Percentiles rank a stretch among this genome's conserved stretches.
phyloP scores from a whole-genome alignment of 2,888 invertebrate genomes.

The Cantharis lateralis region DNA sequence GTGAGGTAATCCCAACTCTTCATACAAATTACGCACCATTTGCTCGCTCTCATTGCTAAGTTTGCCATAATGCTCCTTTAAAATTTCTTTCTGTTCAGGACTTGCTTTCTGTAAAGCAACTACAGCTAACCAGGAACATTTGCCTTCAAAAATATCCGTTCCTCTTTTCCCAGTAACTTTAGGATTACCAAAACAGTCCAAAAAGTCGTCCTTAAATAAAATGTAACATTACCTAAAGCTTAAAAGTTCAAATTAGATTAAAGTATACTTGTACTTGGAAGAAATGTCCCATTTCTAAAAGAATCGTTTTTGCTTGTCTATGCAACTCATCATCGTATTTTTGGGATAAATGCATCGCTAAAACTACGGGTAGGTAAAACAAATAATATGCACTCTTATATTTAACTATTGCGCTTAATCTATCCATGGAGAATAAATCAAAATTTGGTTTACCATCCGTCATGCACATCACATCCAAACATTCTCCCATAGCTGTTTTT shows the following conservation, averaged over 20 bases:
- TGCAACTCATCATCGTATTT: constrained; percentile 78
- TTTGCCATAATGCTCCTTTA: constrained; percentile 79
- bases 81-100: constrained; percentile 69
- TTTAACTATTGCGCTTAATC: constrained; percentile 85
- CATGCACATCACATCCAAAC: constrained; percentile 75
- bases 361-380: constrained; percentile 87
- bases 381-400: constrained; percentile 95
- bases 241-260: not conserved
- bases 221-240: constrained; percentile 22
- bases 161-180: constrained; percentile 86
- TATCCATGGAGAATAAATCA: constrained; percentile 79
- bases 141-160: constrained; percentile 92
- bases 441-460: constrained; percentile 64
- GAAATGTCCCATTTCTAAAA: constrained; percentile 83
- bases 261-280: constrained; percentile 85
- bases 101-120: constrained; percentile 82
- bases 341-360: constrained; percentile 86
- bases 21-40: constrained; percentile 75
- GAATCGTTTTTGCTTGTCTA: constrained; percentile 54
- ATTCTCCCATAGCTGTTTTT: constrained; percentile 82
- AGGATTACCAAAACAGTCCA: constrained; percentile 90
- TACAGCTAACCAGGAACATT: constrained; percentile 94
- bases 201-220: constrained; percentile 74
- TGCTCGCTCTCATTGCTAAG: constrained; percentile 68
- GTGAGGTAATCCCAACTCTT: constrained; percentile 74